phyloP scores from a whole-genome alignment of 2,888 invertebrate genomes.

The Chrysolina oricalcia region DNA sequence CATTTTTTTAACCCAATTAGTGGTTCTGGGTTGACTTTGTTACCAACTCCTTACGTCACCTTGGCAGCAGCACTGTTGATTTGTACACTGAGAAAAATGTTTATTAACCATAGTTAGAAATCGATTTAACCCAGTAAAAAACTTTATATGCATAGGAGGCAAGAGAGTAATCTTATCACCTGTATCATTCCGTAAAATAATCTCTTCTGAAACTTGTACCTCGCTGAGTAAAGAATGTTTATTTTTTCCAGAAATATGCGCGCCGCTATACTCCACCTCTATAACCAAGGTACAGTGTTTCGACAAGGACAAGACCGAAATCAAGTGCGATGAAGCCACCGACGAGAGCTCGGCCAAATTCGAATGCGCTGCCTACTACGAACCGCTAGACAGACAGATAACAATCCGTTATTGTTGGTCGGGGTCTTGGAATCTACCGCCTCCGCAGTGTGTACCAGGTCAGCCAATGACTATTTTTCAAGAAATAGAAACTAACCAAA shows the following conservation, averaged over 20 bases:
- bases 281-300: constrained; percentile 53
- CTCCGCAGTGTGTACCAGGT: constrained; percentile 64
- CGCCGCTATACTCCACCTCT: constrained; percentile 42
- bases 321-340: constrained; percentile 60
- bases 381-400: constrained; percentile 46
- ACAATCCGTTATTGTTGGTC: constrained; percentile 51
- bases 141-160: too few relatives aligned
- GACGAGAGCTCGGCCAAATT: constrained; percentile 57
- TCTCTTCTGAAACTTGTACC: too few relatives aligned
- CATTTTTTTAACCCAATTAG: not conserved
- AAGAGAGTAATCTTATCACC: too few relatives aligned
- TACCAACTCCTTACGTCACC: too few relatives aligned
- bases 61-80: too few relatives aligned
- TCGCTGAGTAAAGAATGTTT: too few relatives aligned
- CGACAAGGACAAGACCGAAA: constrained; percentile 40
- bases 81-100: too few relatives aligned
- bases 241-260: constrained; percentile 55
- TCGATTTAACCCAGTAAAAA: too few relatives aligned
- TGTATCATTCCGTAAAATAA: too few relatives aligned
- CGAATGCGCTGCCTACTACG: constrained; percentile 60
- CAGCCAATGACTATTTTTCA: constrained; percentile 56
- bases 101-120: too few relatives aligned
- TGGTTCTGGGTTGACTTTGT: too few relatives aligned
- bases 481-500: too few relatives aligned
- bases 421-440: constrained; percentile 57